Conservation (phyloP, 2,797 vertebrate genomes). For the Triplophysa bombifrons region DNA sequence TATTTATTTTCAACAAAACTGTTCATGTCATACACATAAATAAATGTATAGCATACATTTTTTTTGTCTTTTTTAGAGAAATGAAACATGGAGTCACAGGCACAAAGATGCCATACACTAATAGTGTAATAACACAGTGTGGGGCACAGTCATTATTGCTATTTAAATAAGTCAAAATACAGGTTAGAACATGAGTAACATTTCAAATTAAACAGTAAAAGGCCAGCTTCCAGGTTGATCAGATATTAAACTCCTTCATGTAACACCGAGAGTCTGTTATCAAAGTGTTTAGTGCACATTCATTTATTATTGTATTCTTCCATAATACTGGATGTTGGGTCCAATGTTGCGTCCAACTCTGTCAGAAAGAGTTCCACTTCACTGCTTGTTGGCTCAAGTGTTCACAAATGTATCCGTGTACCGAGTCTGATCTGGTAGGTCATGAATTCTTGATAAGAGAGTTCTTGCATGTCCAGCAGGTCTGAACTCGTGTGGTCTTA, state of each 20-base stretch:
- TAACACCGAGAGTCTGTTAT: background rate
- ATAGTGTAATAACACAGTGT: background rate
- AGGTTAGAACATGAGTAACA: background rate
- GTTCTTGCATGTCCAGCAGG: background rate
- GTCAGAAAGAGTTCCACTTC: background rate
- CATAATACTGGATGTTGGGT: background rate
- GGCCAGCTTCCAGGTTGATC: background rate
- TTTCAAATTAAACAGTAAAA: background rate
- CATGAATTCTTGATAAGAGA: background rate
- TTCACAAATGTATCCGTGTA: background rate
- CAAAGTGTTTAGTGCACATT: background rate
- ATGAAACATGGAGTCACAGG: background rate
- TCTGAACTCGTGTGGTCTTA: background rate
- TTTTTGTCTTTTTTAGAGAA: background rate
- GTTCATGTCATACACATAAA: background rate
- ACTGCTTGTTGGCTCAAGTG: background rate
- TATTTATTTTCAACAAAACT: constrained; percentile 31
- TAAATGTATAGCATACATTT: constrained; percentile 12
- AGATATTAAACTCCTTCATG: background rate
- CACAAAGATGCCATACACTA: too few relatives aligned
- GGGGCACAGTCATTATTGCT: background rate
- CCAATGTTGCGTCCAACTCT: background rate
- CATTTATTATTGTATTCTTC: background rate
- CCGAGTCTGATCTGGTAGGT: background rate
- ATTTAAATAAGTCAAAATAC: background rate